Conservation (phyloP, 2,797 vertebrate species). For the Thaleichthys pacificus region DNA sequence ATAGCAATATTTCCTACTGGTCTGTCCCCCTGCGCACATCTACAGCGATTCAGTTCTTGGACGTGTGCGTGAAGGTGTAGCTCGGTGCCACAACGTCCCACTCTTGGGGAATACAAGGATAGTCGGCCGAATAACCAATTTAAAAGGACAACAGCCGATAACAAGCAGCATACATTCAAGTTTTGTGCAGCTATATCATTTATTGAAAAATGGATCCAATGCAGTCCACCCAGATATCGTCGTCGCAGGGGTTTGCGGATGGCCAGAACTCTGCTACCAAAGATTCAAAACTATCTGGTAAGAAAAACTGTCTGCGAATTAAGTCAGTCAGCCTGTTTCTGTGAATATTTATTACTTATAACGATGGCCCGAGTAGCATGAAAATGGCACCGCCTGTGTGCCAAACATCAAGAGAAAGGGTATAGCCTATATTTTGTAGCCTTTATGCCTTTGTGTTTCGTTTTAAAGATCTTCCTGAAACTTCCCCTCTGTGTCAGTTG, state of each 20-base stretch:
- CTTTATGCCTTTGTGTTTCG: no score
- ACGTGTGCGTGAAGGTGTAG: conserved; percentile 42
- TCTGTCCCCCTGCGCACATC: conserved; percentile 38
- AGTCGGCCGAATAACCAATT: conserved; percentile 27
- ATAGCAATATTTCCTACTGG: conserved; percentile 32
- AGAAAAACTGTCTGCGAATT: conserved; percentile 44
- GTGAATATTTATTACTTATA: neutral
- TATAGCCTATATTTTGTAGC: no score
- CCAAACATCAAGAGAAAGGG: no score
- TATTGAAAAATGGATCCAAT: conserved; percentile 75
- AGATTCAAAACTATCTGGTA: conserved; percentile 79
- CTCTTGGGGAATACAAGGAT: conserved; percentile 48
- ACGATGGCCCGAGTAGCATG: no score
- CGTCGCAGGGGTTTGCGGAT: conserved; percentile 77
- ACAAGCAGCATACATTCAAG: conserved; percentile 26
- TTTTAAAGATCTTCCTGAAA: no score
- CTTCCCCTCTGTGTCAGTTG: no score
- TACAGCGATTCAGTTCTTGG: conserved; percentile 49
- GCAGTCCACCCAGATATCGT: conserved; percentile 80
- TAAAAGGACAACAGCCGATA: neutral
- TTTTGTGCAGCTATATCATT: conserved; percentile 6
- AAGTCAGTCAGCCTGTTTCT: neutral
- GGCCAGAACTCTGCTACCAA: conserved; percentile 73
- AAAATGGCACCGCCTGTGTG: no score
- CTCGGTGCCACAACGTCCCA: conserved; percentile 39